phyloP scores from a whole-genome alignment of 1,140 invertebrate species.

The Drosophila takahashii region DNA sequence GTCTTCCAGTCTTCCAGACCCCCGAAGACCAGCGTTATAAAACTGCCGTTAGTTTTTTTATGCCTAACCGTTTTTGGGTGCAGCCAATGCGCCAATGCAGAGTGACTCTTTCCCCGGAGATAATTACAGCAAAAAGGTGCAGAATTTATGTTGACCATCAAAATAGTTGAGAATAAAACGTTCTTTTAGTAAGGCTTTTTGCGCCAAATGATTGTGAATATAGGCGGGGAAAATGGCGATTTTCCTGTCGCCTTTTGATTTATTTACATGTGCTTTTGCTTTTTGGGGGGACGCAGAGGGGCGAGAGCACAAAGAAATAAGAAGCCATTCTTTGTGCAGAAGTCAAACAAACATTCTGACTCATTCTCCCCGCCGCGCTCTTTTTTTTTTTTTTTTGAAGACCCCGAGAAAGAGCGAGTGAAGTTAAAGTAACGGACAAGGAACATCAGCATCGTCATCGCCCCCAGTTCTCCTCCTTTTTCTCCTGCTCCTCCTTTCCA shows the following conservation, averaged over 20 bases:
- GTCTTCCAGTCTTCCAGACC: slow-evolving; percentile 3
- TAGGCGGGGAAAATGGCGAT: slow-evolving; percentile 29
- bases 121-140: slow-evolving; percentile 66
- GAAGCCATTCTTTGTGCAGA: slow-evolving; percentile 72
- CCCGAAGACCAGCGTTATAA: slow-evolving; percentile 67
- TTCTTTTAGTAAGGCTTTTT: slow-evolving; percentile 21
- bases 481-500: slow-evolving; percentile 10
- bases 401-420: slow-evolving; percentile 4
- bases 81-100: slow-evolving; percentile 37
- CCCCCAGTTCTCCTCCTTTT: slow-evolving; percentile 14
- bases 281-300: not conserved
- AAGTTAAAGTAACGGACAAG: slow-evolving; percentile 63
- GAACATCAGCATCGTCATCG: slow-evolving; percentile 53
- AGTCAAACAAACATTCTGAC: slow-evolving; percentile 55
- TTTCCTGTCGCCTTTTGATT: slow-evolving; percentile 50
- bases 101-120: slow-evolving; percentile 15
- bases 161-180: slow-evolving; percentile 24
- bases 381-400: slow-evolving; percentile 6
- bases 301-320: slow-evolving; percentile 42
- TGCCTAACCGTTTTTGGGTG: slow-evolving; percentile 81
- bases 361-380: slow-evolving; percentile 44
- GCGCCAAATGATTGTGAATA: slow-evolving; percentile 7
- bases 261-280: slow-evolving; percentile 46
- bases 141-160: slow-evolving; percentile 43
- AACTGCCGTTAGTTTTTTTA: slow-evolving; percentile 80